Evolutionary conservation across 2,113 vertebrate species (phyloP).

Genomic region (Phyllopteryx taeniolatus): DNA sequence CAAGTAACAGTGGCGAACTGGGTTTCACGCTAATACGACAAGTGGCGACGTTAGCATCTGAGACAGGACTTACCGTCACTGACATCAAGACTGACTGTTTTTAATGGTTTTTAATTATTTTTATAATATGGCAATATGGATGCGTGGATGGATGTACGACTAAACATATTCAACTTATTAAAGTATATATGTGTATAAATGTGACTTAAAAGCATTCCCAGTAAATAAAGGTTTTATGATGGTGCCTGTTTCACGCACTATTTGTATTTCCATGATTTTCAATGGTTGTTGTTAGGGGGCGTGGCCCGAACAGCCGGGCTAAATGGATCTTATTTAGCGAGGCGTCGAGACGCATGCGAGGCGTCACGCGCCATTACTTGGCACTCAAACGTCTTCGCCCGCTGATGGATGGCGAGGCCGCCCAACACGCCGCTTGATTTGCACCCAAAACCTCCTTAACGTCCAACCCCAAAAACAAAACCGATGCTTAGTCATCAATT

Average conservation of each 20-base stretch:
- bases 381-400: constrained; percentile 59
- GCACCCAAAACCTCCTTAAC: neutral
- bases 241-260: too few relatives aligned
- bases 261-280: too few relatives aligned
- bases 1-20: neutral
- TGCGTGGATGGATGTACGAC: too few relatives aligned
- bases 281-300: neutral
- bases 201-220: too few relatives aligned
- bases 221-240: too few relatives aligned
- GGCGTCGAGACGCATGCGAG: constrained; percentile 78
- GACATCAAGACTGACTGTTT: neutral
- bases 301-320: constrained; percentile 57
- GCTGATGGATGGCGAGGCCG: constrained; percentile 71
- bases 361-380: constrained; percentile 76
- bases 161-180: too few relatives aligned
- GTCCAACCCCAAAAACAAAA: neutral
- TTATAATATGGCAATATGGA: too few relatives aligned
- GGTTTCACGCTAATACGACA: neutral
- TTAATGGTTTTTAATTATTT: too few relatives aligned
- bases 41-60: too few relatives aligned
- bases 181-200: too few relatives aligned
- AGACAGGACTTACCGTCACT: neutral
- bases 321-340: constrained; percentile 81
- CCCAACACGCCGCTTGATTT: neutral
- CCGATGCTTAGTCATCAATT: too few relatives aligned